Conservation (phyloP, 2,797 vertebrate species). For the Sebastes diaconus region DNA sequence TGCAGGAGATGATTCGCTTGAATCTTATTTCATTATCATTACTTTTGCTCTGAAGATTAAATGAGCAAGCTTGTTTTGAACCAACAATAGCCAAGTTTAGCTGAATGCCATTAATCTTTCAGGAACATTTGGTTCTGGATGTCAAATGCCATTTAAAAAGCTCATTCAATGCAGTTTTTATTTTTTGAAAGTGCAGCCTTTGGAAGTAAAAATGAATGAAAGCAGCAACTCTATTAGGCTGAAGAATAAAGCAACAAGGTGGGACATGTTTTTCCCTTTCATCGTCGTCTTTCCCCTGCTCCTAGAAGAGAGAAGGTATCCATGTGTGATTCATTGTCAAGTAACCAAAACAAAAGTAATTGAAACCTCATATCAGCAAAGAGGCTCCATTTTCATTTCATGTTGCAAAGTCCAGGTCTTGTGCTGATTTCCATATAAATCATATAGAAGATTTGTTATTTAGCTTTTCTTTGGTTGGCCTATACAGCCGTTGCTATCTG, state of each 20-base stretch:
- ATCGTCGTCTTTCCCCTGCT: background rate
- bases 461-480: constrained; percentile 13
- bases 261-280: constrained; percentile 24
- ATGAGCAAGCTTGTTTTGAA: constrained; percentile 25
- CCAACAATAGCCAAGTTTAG: constrained; percentile 1
- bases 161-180: background rate
- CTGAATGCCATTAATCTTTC: constrained; percentile 37
- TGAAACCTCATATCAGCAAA: constrained; percentile 38
- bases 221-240: background rate
- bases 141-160: constrained; percentile 32
- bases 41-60: constrained; percentile 23
- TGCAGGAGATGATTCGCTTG: constrained; percentile 10
- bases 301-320: background rate
- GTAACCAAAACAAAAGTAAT: constrained; percentile 47
- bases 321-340: constrained; percentile 22
- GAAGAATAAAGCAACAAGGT: constrained; percentile 18
- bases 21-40: constrained; percentile 13
- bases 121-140: constrained; percentile 33
- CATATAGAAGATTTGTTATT: constrained; percentile 34
- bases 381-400: constrained; percentile 52
- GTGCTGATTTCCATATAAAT: constrained; percentile 75
- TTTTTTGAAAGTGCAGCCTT: background rate
- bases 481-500: background rate
- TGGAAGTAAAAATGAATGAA: constrained; percentile 14
- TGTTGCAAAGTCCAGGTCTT: constrained; percentile 20